Percentiles rank a stretch among this genome's conserved stretches.
phyloP scores from a whole-genome alignment of 1,140 invertebrate genomes.

The Drosophila kanapiae region DNA sequence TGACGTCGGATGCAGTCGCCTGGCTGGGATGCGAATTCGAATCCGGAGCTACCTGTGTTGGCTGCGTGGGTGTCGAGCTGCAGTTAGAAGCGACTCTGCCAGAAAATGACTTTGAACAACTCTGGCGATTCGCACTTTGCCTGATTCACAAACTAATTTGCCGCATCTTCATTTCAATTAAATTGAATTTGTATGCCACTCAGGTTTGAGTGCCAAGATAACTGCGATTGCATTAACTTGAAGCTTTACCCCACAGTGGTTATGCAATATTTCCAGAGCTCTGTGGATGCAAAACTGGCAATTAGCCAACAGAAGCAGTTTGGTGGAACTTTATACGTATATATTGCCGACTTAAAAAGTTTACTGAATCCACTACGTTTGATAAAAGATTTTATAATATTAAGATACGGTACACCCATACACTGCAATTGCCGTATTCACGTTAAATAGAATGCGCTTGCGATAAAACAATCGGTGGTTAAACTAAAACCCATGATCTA shows the following conservation, averaged over 20 bases:
- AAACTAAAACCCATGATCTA: too few relatives aligned
- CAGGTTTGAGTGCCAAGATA: slow-evolving; percentile 27
- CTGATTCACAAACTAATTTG: slow-evolving; percentile 38
- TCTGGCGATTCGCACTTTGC: slow-evolving; percentile 50
- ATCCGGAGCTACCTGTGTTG: slow-evolving; percentile 26
- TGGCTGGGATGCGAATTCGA: neutral
- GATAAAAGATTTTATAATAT: too few relatives aligned
- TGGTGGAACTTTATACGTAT: neutral
- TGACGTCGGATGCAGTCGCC: slow-evolving; percentile 26
- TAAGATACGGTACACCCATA: too few relatives aligned
- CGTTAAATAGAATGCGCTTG: too few relatives aligned
- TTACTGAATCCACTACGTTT: neutral
- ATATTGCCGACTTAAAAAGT: neutral
- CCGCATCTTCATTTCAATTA: slow-evolving; percentile 38
- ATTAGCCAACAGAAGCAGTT: slow-evolving; percentile 18
- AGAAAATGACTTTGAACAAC: slow-evolving; percentile 33
- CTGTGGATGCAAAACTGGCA: slow-evolving; percentile 21
- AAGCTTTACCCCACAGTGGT: slow-evolving; percentile 8
- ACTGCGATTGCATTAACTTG: slow-evolving; percentile 28
- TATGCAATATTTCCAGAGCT: slow-evolving; percentile 41
- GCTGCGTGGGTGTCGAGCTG: slow-evolving; percentile 20
- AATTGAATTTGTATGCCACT: slow-evolving; percentile 41
- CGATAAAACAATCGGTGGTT: too few relatives aligned
- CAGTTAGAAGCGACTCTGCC: slow-evolving; percentile 2
- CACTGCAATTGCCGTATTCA: too few relatives aligned